A percentile compares a stretch with the other conserved stretches of the same genome.
phyloP scores from a whole-genome alignment of 2,797 vertebrate genomes.

The Ceryle rudis region DNA sequence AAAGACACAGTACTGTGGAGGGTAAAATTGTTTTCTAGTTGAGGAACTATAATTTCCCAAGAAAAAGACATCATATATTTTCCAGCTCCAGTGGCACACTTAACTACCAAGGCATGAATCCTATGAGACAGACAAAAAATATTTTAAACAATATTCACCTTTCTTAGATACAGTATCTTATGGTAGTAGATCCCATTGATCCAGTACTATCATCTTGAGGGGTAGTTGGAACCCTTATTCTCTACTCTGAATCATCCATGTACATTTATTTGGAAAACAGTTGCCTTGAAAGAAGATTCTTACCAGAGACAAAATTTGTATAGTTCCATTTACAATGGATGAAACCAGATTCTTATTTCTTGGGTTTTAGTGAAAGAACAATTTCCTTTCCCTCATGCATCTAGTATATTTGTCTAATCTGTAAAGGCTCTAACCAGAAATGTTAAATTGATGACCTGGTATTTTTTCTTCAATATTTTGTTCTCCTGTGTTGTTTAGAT shows the following conservation, averaged over 20 bases:
- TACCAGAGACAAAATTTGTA: background rate
- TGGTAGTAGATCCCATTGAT: background rate
- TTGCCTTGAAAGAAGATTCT: background rate
- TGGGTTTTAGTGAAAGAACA: rapidly evolving
- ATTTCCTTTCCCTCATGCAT: background rate
- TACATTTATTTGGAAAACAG: background rate
- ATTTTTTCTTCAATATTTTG: background rate
- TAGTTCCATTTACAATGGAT: background rate
- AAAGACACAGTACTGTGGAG: background rate
- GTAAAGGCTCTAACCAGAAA: background rate
- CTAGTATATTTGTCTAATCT: background rate
- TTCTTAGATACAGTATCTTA: background rate
- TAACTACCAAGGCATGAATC: background rate
- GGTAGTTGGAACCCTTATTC: background rate
- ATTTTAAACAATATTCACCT: background rate
- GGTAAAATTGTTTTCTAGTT: conserved; percentile 20
- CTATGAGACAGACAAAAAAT: background rate
- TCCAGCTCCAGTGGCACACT: background rate
- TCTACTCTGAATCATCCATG: background rate
- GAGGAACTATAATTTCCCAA: background rate
- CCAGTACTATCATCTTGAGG: background rate
- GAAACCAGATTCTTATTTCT: background rate
- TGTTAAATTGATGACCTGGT: background rate
- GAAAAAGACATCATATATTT: conserved; percentile 2
- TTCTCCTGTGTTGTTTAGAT: background rate